Base-by-base conservation (phyloP, 1,140 invertebrate species). In the Caenorhabditis latens region DNA sequence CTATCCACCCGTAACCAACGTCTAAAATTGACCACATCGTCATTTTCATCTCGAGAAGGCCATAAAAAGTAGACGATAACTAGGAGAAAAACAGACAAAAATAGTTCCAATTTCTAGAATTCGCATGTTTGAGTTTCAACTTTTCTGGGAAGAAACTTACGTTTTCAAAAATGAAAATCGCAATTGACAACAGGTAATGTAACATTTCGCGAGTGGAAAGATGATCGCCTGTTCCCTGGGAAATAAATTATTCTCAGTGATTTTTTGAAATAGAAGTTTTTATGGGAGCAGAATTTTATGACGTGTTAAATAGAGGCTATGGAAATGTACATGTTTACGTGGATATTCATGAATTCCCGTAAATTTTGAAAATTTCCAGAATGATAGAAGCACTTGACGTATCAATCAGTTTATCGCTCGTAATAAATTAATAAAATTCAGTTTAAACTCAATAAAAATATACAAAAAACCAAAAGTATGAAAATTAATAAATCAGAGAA, bases 121-220 rank as follows among this genome's bases (percentile, higher is more conserved):
- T 21, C 24, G 11, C 63, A 3, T 65, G 9, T 71, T 32, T 9
- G 9, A 4, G 40, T 6, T 6, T 4, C 7, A 50, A 21, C 24
- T 43, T 1, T 13, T 40, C 6, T 2, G 71, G 32, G 8, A 8
- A 14, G 46, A 11, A 24, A 32, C 71, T 50, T 24, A 79, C 71
- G 46, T 79, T 79, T 50, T 79, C 71, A 50, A 79, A 14, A 13
- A 79, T 32, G 19, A 79, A 79, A 21, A 79, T n/a, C 24, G 19
- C 16, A 8, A 79, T 50, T 24, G 71, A 79, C 71, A 79, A 79
- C 71, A 79, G 71, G 14, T 79, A 79, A 79, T 79, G 46, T 79
- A 79, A 53, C 71, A 79, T 79, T 79, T 79, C 32, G 32, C 32
- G 32, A 32, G 32, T 32, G 32, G 32, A 32, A 32, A 32, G 32